These are phyloP conservation scores for Tetheella fluctuosa DNA, from an alignment of 2,888 invertebrate species.

Conservation along the genomic window DNA sequence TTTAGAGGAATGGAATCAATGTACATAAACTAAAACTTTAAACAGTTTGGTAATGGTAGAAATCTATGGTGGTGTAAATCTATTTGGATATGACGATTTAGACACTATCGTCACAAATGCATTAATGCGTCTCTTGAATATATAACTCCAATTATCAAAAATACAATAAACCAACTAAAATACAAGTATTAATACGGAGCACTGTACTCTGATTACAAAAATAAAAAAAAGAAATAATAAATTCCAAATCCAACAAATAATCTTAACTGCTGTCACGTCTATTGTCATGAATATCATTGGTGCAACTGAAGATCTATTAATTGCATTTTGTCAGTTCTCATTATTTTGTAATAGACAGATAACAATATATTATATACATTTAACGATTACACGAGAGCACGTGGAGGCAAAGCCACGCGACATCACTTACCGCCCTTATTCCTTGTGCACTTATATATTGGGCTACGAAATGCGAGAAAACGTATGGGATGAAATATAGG, in stretches of 20 bases:
- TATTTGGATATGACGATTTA: too few species aligned
- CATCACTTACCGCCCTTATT: constrained; percentile 41
- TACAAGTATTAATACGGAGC: too few species aligned
- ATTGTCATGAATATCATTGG: neutral
- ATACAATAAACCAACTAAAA: too few species aligned
- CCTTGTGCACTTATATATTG: constrained; percentile 43
- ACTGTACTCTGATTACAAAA: neutral
- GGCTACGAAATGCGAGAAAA: constrained; percentile 1
- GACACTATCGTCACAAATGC: too few species aligned
- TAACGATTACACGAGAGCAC: constrained; percentile 19
- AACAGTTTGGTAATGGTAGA: too few species aligned
- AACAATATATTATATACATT: constrained; percentile 25
- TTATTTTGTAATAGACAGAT: neutral
- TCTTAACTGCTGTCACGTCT: neutral
- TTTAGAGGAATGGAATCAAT: too few species aligned
- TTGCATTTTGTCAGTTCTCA: neutral
- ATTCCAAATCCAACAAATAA: neutral
- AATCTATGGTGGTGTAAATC: too few species aligned
- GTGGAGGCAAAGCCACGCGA: constrained; percentile 20
- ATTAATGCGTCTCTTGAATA: too few species aligned
- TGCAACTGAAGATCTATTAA: neutral
- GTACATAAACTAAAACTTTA: too few species aligned
- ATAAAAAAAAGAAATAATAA: neutral
- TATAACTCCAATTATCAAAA: too few species aligned
- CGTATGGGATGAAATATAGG: neutral